Evolutionary conservation across 2,888 invertebrate genomes (phyloP).

Genomic region (Thereva unica): DNA sequence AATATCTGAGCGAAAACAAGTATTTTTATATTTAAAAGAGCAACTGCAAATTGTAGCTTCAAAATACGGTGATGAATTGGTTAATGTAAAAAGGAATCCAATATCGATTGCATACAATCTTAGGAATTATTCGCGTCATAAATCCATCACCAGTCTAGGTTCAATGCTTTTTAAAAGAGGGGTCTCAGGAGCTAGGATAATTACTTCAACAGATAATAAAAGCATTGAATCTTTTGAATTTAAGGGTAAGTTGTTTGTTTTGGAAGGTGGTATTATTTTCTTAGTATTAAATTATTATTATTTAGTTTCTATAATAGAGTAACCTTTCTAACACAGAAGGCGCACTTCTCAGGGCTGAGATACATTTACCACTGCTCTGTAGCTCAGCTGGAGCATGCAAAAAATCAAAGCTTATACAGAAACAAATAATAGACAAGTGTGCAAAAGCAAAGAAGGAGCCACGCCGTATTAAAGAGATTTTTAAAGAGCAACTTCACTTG

Average conservation of each 20-base stretch:
- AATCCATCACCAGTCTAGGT: slow-evolving; percentile 65
- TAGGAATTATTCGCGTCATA: slow-evolving; percentile 49
- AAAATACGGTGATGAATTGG: slow-evolving; percentile 63
- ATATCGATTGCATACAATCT: slow-evolving; percentile 68
- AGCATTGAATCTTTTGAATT: slow-evolving; percentile 63
- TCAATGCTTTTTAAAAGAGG: slow-evolving; percentile 74
- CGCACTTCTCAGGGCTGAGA: no score
- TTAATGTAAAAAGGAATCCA: slow-evolving; percentile 67
- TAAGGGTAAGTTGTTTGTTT: slow-evolving; percentile 57
- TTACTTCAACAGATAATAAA: slow-evolving; percentile 62
- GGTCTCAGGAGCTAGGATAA: slow-evolving; percentile 72
- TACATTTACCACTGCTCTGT: no score
- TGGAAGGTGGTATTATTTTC: not conserved
- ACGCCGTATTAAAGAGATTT: no score
- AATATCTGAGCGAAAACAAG: slow-evolving; percentile 64
- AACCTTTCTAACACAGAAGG: no score
- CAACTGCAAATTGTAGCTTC: slow-evolving; percentile 63
- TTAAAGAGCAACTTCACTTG: no score
- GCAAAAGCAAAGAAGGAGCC: no score
- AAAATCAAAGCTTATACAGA: no score
- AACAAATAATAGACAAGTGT: no score
- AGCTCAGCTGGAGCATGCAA: no score
- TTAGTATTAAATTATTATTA: no score
- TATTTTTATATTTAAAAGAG: slow-evolving; percentile 65
- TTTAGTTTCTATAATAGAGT: no score